Conservation (phyloP, 2,888 invertebrate species). For the Troglohyphantes excavatus region DNA sequence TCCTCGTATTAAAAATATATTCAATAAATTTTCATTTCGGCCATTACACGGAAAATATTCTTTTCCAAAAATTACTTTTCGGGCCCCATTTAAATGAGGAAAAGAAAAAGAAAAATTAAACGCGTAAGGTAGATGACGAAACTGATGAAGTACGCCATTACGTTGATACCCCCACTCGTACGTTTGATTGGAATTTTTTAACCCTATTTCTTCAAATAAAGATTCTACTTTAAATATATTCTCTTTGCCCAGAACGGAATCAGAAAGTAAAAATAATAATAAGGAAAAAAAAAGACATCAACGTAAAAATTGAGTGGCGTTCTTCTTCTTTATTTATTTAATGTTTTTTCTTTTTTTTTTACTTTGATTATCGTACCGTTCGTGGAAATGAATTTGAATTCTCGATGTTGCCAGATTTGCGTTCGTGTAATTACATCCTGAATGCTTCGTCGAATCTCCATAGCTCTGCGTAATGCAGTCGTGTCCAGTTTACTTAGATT, state of each 20-base stretch:
- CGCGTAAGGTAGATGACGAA: conserved; percentile 49
- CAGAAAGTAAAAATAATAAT: conserved; percentile 40
- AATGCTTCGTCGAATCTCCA: conserved; percentile 37
- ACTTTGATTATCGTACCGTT: conserved; percentile 55
- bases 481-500: conserved; percentile 67
- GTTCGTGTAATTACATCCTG: conserved; percentile 56
- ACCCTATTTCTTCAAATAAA: conserved; percentile 59
- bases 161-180: conserved; percentile 9
- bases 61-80: conserved; percentile 49
- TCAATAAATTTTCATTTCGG: conserved; percentile 57
- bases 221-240: conserved; percentile 33
- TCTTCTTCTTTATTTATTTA: neutral
- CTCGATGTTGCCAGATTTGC: conserved; percentile 41
- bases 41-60: conserved; percentile 61
- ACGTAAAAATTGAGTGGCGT: conserved; percentile 49
- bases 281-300: conserved; percentile 39
- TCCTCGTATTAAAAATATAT: conserved; percentile 18
- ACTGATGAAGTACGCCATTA: conserved; percentile 67
- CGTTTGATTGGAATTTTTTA: conserved; percentile 26
- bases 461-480: conserved; percentile 32
- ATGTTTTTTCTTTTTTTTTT: neutral
- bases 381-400: conserved; percentile 66
- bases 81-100: neutral
- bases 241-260: conserved; percentile 39
- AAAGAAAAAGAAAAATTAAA: conserved; percentile 34